phyloP scores from a whole-genome alignment of 35 echinoderm and acorn worm species.

The Hemicentrotus pulcherrimus region DNA sequence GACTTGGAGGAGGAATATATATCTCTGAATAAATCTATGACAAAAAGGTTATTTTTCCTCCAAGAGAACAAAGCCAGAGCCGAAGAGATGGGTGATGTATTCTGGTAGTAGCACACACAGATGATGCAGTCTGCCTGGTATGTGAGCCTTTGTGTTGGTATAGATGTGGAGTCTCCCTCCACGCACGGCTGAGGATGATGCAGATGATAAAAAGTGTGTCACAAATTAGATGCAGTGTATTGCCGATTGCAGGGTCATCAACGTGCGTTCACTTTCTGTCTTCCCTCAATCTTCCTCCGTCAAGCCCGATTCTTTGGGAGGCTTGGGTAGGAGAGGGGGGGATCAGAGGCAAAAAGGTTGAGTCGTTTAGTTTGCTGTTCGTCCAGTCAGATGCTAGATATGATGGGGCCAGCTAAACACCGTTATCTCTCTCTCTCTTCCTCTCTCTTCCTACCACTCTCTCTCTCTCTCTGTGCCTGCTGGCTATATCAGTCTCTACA shows the following conservation, averaged over 20 bases:
- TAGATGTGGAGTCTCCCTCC: not conserved
- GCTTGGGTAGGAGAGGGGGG: not conserved
- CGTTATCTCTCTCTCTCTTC: not conserved
- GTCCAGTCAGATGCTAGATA: not conserved
- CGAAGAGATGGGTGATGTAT: not conserved
- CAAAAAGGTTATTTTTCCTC: not conserved
- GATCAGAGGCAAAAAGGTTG: not conserved
- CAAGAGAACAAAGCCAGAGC: not conserved
- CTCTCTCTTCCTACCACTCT: not conserved
- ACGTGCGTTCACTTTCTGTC: not conserved
- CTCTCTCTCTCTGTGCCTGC: not conserved
- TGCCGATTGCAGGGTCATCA: conserved; percentile 15
- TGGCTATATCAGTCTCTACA: not conserved
- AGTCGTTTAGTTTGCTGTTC: not conserved
- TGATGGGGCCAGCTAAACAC: too few species aligned
- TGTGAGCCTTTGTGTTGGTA: conserved; percentile 8
- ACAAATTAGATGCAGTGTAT: conserved; percentile 52
- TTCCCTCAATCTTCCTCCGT: not conserved
- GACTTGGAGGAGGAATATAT: not conserved
- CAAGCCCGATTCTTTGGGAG: not conserved
- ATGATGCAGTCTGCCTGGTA: not conserved
- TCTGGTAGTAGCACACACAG: not conserved
- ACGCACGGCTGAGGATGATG: conserved; percentile 8
- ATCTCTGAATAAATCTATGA: not conserved
- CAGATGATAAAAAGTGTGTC: conserved; percentile 49